Conservation (phyloP, 2,113 vertebrate species). For the Acanthisitta chloris region DNA sequence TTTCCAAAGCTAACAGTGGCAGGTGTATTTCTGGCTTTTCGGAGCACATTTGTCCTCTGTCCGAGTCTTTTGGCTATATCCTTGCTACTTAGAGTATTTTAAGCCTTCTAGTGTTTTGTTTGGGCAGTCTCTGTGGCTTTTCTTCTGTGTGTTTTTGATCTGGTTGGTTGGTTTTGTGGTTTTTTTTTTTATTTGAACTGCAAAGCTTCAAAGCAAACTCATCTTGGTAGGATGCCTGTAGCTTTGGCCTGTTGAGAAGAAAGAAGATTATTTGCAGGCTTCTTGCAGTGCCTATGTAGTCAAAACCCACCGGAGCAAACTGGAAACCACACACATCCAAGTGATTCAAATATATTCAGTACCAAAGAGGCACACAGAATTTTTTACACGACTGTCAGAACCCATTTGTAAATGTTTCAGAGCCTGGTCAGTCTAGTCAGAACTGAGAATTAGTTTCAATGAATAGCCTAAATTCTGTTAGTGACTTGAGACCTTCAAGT, state of each 20-base stretch:
- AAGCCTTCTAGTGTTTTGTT: not conserved
- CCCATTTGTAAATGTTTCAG: not conserved
- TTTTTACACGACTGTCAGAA: not conserved
- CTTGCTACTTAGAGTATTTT: not conserved
- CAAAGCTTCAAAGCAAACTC: not conserved
- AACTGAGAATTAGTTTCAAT: not conserved
- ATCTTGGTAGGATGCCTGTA: not conserved
- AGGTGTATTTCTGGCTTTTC: not conserved
- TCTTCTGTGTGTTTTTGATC: not conserved
- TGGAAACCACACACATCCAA: rapidly evolving
- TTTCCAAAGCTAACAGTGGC: not conserved
- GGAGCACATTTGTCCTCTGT: not conserved
- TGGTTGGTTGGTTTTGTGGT: not conserved
- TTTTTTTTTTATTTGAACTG: not conserved
- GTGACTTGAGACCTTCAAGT: not conserved
- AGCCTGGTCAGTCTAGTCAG: not conserved
- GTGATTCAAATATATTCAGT: not conserved
- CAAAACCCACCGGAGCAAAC: not conserved
- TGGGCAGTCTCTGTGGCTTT: not conserved
- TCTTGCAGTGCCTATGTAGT: not conserved
- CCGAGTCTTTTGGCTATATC: not conserved
- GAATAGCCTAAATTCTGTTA: not conserved
- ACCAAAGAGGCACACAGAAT: not conserved
- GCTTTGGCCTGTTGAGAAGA: not conserved
- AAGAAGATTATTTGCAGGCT: not conserved